Base-by-base conservation (phyloP, 2,797 vertebrate genomes). In the Chloroceryle amazona region DNA sequence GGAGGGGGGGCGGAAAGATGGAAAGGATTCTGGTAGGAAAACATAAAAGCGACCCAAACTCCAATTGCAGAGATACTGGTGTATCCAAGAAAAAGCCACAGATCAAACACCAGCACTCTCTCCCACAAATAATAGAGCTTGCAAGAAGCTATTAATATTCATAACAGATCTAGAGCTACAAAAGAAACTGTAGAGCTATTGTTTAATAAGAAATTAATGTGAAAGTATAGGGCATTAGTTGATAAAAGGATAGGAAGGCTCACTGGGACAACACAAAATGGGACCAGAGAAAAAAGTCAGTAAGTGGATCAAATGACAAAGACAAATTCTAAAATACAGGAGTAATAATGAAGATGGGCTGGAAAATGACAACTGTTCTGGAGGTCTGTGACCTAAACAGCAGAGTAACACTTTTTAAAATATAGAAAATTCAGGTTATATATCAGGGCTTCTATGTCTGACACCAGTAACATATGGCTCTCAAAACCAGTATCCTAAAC, bases 91-190 rank as follows among this genome's bases (percentile, higher is more conserved):
- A 95, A 96, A 97, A 97, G 96, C 80, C 93, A 96, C 79, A 97
- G 98, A 98, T 98, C 98, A 98, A 98, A 98, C 97, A 96, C 89
- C 71, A 92, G 66, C 81, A 87, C 94, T 94, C 89, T 95, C 86
- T 96, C 79, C 94, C 91, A 96, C 96, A 98, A 97, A 98, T 97
- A 98, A 97, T n/a, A 97, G 67, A 90, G 94, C 90, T 97, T 98
- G 95, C 96, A 97, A 95, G 96, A 96, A 96, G 89, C 95, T 94
- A 98, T 98, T 98, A 98, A 98, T 98, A 98, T 98, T 98, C 98
- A 97, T 96, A 97, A 96, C 81, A 93, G 95, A 96, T 96, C 93
- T 93, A 86, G 94, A 96, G 94, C 95, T 97, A 98, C 97, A 97
- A 98, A 97, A 98, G 98, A 96, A 96, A 94, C 66, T 54, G 82